Conservation (phyloP, 2,888 invertebrate species). For the Cacoxenus indagator region DNA sequence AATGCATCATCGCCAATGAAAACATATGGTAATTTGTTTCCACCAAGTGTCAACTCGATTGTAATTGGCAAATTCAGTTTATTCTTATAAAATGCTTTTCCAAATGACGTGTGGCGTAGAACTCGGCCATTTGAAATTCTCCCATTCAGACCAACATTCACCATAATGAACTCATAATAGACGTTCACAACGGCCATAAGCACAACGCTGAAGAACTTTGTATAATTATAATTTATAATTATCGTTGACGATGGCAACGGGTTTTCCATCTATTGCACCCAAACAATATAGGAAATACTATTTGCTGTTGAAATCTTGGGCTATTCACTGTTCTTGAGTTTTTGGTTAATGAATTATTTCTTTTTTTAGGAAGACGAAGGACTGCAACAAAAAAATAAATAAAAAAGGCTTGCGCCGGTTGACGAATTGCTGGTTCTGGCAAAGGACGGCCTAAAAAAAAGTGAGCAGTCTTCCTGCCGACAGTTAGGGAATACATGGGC, state of each 20-base stretch:
- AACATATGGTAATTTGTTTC: neutral
- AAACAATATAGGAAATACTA: conserved; percentile 17
- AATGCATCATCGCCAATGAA: conserved; percentile 1
- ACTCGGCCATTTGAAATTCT: neutral
- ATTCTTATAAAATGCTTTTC: conserved; percentile 12
- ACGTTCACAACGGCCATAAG: neutral
- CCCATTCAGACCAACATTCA: neutral
- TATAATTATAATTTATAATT: conserved; percentile 32
- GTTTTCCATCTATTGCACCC: conserved; percentile 31
- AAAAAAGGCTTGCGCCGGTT: too few relatives aligned
- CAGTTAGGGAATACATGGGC: too few relatives aligned
- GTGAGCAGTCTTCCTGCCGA: too few relatives aligned
- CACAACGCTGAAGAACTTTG: conserved; percentile 5
- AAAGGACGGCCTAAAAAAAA: neutral
- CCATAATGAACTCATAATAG: neutral
- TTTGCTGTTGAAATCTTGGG: conserved; percentile 8
- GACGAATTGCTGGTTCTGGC: neutral
- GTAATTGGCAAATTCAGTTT: conserved; percentile 3
- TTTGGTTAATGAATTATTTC: conserved; percentile 5
- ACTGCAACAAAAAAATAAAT: neutral
- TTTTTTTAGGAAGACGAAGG: neutral
- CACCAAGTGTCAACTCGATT: neutral
- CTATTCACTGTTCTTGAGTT: conserved; percentile 21
- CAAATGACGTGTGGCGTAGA: neutral
- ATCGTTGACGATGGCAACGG: conserved; percentile 26